These are phyloP conservation scores for Micoletzkya japonica DNA, from an alignment of 2,888 invertebrate species.

Conservation along the genomic window DNA sequence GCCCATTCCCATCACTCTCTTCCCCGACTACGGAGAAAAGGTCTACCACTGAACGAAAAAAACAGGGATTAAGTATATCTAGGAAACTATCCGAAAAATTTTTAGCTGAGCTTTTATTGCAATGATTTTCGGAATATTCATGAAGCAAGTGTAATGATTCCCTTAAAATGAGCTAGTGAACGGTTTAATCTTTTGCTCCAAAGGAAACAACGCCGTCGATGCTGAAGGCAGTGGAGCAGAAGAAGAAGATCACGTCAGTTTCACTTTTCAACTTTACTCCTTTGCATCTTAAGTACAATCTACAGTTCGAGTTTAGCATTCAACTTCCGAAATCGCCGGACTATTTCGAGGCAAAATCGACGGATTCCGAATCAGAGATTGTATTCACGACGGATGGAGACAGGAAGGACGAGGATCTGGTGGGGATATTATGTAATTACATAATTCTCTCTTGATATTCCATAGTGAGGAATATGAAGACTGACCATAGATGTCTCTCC, in stretches of 20 bases:
- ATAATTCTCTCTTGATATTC: no score
- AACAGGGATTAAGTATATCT: no score
- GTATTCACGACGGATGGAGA: slow-evolving; percentile 20
- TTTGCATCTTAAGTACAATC: neutral
- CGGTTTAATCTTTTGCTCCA: no score
- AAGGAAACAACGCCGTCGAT: no score
- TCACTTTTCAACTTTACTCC: neutral
- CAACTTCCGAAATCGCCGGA: slow-evolving; percentile 23
- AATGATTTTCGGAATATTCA: no score
- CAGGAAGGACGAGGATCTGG: slow-evolving; percentile 1
- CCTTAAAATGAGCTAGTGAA: no score
- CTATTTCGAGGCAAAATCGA: slow-evolving; percentile 27
- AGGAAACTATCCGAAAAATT: no score
- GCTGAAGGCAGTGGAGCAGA: no score
- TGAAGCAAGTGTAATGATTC: no score
- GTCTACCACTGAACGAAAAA: neutral
- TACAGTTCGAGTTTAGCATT: slow-evolving; percentile 13
- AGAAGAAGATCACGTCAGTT: slow-evolving; percentile 24
- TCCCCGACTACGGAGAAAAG: slow-evolving; percentile 5
- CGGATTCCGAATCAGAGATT: slow-evolving; percentile 25
- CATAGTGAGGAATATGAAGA: no score
- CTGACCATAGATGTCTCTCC: neutral
- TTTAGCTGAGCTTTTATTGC: no score
- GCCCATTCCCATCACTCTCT: slow-evolving; percentile 18
- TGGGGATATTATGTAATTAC: no score